Evolutionary conservation across 2,113 vertebrate genomes (phyloP).

Genomic region (Leptodactylus fuscus): DNA sequence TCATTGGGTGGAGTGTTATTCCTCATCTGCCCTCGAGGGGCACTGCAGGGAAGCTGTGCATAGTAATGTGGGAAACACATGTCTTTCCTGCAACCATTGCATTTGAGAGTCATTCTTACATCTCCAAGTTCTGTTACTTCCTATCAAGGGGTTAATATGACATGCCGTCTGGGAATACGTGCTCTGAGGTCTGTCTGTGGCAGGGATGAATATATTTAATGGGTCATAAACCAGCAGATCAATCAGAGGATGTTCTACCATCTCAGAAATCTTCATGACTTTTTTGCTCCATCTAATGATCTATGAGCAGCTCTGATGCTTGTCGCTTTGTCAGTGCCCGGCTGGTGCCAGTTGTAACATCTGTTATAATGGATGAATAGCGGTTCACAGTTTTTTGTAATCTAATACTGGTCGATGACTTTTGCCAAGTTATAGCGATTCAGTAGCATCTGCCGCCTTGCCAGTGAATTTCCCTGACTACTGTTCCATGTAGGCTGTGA

Average conservation of each 20-base stretch:
- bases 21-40: neutral
- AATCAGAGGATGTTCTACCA: neutral
- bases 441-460: conserved; percentile 8
- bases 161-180: no score
- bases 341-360: conserved; percentile 10
- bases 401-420: neutral
- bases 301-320: neutral
- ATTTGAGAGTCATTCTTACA: no score
- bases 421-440: conserved; percentile 7
- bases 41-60: no score
- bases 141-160: neutral
- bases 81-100: no score
- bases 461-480: neutral
- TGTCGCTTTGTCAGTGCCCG: neutral
- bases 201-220: neutral
- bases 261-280: neutral
- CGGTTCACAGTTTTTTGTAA: neutral
- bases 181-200: neutral
- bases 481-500: neutral
- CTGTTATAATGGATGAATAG: neutral
- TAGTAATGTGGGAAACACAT: no score
- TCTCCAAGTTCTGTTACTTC: no score
- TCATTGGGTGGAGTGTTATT: neutral
- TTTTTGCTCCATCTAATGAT: neutral
- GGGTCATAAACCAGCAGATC: neutral